These are phyloP conservation scores for Caenorhabditis sp. DNA, from an alignment of 2,888 invertebrate genomes.

Conservation along the genomic window DNA sequence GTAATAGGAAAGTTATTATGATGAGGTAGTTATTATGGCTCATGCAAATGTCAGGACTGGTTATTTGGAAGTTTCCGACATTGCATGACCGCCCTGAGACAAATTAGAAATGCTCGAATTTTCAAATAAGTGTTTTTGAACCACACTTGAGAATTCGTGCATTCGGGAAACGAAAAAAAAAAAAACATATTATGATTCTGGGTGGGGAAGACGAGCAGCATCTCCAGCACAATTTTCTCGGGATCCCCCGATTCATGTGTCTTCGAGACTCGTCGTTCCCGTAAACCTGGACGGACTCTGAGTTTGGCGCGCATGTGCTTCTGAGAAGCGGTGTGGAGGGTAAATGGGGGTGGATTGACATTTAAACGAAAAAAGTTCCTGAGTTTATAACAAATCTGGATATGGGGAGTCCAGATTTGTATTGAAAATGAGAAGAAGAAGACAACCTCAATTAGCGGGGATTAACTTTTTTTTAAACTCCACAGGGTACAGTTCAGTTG, in stretches of 20 bases:
- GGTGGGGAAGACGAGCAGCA: background rate
- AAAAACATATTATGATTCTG: background rate
- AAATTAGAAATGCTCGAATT: background rate
- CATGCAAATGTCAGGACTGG: background rate
- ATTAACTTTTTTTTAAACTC: conserved; percentile 31
- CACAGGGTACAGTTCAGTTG: conserved; percentile 36
- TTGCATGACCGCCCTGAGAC: background rate
- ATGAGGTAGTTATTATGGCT: background rate
- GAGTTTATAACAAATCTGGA: conserved; percentile 13
- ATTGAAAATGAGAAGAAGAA: conserved; percentile 3
- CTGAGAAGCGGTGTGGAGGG: background rate
- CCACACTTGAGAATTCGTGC: too few relatives aligned
- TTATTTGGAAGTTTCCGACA: background rate
- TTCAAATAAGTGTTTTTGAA: too few relatives aligned
- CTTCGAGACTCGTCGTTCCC: background rate
- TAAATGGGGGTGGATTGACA: background rate
- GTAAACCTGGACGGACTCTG: conserved; percentile 8
- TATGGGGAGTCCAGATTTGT: background rate
- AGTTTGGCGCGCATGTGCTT: conserved; percentile 26
- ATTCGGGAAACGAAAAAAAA: too few relatives aligned
- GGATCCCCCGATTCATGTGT: conserved; percentile 10
- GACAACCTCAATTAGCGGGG: conserved; percentile 24
- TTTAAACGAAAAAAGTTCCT: conserved; percentile 9
- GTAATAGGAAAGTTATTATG: background rate
- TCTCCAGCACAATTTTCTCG: conserved; percentile 36